These are phyloP conservation scores for Nycticebus coucang DNA, from an alignment of 2,113 vertebrate genomes.

Conservation along the genomic window DNA sequence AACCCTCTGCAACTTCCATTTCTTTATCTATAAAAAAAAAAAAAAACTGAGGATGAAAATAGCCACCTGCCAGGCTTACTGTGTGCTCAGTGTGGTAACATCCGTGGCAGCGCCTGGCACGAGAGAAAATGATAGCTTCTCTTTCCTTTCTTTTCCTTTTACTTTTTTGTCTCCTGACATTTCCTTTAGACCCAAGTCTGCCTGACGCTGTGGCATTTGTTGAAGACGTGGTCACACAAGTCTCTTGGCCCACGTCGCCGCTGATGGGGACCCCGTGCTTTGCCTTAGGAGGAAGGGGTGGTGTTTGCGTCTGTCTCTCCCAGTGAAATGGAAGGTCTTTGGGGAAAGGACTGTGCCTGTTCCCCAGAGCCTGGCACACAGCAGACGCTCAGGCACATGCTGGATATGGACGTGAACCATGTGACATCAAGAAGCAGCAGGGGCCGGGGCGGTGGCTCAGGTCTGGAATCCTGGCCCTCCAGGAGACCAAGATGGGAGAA, in stretches of 20 bases:
- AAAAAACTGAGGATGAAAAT: slow-evolving; percentile 9
- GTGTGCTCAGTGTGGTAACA: slow-evolving; percentile 37
- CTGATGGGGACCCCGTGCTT: neutral
- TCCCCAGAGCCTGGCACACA: neutral
- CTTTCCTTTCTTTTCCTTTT: slow-evolving; percentile 49
- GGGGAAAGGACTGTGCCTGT: neutral
- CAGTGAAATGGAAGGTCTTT: neutral
- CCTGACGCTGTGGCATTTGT: slow-evolving; percentile 57
- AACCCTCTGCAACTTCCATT: slow-evolving; percentile 39
- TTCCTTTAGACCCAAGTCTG: slow-evolving; percentile 60
- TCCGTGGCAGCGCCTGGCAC: slow-evolving; percentile 47
- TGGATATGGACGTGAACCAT: neutral
- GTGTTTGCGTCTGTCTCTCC: neutral
- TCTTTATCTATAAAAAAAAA: neutral
- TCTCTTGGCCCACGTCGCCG: neutral
- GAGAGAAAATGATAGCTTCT: slow-evolving; percentile 45
- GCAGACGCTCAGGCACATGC: neutral
- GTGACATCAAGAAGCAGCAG: neutral
- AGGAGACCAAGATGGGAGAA: no score
- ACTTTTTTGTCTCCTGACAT: slow-evolving; percentile 62
- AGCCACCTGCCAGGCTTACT: slow-evolving; percentile 47
- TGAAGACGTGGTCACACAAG: neutral
- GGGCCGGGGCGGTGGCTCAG: no score
- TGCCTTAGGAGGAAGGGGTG: neutral
- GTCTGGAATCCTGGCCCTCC: no score